A percentile compares a stretch with the other conserved stretches of the same genome.
phyloP scores from a whole-genome alignment of 2,888 invertebrate genomes.

The Pollenia amentaria region DNA sequence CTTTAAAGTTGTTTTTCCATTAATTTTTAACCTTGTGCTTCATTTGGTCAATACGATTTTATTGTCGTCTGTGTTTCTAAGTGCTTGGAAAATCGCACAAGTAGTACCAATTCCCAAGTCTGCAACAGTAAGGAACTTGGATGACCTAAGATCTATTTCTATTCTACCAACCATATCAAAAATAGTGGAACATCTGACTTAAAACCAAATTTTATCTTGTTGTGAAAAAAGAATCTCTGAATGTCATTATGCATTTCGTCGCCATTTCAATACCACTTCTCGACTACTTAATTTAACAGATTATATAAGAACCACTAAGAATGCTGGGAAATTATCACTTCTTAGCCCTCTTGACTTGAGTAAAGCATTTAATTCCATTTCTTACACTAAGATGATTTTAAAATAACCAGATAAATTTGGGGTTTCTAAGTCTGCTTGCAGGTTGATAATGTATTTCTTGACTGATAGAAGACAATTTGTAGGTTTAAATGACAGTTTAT shows the following conservation, averaged over 20 bases:
- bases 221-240: background rate
- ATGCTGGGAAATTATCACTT: too few relatives aligned
- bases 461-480: too few relatives aligned
- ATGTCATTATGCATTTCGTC: background rate
- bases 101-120: slow-evolving; percentile 1
- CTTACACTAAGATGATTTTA: too few relatives aligned
- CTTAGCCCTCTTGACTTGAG: too few relatives aligned
- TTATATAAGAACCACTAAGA: too few relatives aligned
- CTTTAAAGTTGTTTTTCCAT: background rate
- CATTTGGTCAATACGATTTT: background rate
- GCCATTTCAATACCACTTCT: background rate
- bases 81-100: background rate
- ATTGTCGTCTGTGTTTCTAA: background rate
- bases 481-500: too few relatives aligned
- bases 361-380: too few relatives aligned
- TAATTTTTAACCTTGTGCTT: background rate
- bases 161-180: background rate
- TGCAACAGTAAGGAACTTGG: background rate
- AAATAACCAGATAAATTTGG: too few relatives aligned
- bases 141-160: too few relatives aligned
- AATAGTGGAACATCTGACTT: background rate
- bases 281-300: too few relatives aligned
- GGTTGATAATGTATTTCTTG: too few relatives aligned
- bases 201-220: background rate
- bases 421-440: too few relatives aligned